Conservation (phyloP, 2,888 invertebrate genomes). For the Ferdinandea cuprea region DNA sequence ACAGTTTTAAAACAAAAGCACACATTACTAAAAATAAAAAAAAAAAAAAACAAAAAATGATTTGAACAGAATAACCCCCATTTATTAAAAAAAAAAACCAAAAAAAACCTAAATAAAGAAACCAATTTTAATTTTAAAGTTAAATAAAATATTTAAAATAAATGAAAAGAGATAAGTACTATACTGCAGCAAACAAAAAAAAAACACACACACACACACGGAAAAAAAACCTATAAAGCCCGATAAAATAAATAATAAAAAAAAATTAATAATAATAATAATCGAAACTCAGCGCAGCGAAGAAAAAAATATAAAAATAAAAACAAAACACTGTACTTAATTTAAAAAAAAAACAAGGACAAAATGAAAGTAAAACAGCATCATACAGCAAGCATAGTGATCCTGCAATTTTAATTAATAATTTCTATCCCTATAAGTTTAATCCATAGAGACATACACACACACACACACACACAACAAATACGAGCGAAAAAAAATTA, state of each 20-base stretch:
- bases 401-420: conserved; percentile 59
- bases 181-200: conserved; percentile 64
- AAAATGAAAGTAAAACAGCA: conserved; percentile 59
- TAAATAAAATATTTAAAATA: conserved; percentile 58
- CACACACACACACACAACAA: conserved; percentile 72
- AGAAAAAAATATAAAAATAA: conserved; percentile 62
- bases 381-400: conserved; percentile 71
- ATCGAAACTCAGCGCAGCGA: conserved; percentile 76
- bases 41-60: conserved; percentile 37
- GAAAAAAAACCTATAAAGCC: conserved; percentile 59
- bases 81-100: conserved; percentile 56
- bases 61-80: conserved; percentile 60
- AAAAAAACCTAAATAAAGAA: conserved; percentile 35
- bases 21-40: conserved; percentile 53
- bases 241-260: conserved; percentile 54
- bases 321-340: conserved; percentile 65
- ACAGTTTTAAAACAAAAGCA: conserved; percentile 63
- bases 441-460: conserved; percentile 70
- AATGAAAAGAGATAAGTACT: conserved; percentile 60
- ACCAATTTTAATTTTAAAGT: conserved; percentile 65
- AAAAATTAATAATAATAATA: conserved; percentile 64
- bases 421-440: conserved; percentile 66
- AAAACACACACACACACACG: conserved; percentile 23
- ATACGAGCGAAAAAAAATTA: conserved; percentile 57
- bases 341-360: conserved; percentile 47